phyloP scores from a whole-genome alignment of 2,113 vertebrate species.

The Marmota flaviventris region DNA sequence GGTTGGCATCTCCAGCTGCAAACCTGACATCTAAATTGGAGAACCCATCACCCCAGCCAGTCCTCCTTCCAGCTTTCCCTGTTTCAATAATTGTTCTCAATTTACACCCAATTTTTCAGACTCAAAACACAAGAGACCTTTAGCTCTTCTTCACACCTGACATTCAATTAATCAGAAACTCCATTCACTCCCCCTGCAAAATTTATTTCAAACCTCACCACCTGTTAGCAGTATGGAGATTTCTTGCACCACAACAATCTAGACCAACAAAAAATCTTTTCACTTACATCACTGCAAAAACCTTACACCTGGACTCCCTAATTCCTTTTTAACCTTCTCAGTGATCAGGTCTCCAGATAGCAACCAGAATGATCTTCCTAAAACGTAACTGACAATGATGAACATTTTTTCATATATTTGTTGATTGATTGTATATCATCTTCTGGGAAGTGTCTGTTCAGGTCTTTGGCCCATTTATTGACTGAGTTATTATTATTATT shows the following conservation, averaged over 20 bases:
- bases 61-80: neutral
- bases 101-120: neutral
- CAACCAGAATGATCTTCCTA: neutral
- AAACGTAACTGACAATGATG: neutral
- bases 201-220: neutral
- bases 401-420: too few species aligned
- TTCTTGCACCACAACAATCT: neutral
- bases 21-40: neutral
- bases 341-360: neutral
- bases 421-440: too few species aligned
- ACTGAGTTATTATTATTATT: too few species aligned
- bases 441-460: too few species aligned
- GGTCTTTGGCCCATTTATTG: too few species aligned
- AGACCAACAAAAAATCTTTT: neutral
- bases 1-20: neutral
- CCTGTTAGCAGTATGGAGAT: neutral
- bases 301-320: neutral
- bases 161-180: neutral
- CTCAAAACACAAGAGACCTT: neutral
- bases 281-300: neutral
- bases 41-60: neutral
- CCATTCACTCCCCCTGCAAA: neutral
- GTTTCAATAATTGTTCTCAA: neutral
- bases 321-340: neutral
- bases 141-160: neutral